Percentiles rank a stretch among this genome's conserved stretches.
phyloP scores from a whole-genome alignment of 2,113 vertebrate genomes.

The Diadophis punctatus region DNA sequence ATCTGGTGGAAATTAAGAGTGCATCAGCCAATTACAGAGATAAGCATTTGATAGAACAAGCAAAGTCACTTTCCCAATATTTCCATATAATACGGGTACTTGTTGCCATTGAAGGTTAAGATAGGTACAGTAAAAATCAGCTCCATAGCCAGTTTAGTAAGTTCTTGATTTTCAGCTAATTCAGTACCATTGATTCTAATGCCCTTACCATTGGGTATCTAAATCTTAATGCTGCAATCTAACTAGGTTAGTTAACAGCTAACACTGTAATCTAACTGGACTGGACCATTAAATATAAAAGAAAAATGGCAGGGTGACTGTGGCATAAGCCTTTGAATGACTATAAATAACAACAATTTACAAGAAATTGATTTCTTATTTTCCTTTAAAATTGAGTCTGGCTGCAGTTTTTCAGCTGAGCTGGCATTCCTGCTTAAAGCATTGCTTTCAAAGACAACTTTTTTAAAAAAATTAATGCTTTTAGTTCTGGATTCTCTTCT shows the following conservation, averaged over 20 bases:
- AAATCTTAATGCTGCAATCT: background rate
- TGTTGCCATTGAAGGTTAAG: background rate
- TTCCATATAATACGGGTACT: background rate
- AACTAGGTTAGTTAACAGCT: background rate
- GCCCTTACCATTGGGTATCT: background rate
- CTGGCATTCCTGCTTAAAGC: background rate
- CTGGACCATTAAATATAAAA: background rate
- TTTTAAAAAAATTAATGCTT: background rate
- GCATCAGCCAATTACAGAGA: background rate
- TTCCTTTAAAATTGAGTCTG: background rate
- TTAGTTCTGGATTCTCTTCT: background rate
- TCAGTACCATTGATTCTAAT: background rate
- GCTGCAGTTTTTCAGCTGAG: background rate
- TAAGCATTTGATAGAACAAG: background rate
- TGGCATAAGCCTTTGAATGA: background rate
- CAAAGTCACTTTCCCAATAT: background rate
- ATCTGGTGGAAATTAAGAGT: background rate
- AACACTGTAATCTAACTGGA: background rate
- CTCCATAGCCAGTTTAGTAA: background rate
- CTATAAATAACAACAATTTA: background rate
- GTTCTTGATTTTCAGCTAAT: background rate
- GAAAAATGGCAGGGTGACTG: background rate
- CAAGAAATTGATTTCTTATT: background rate
- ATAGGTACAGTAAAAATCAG: background rate
- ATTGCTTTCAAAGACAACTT: background rate